These are phyloP conservation scores for Orthosia gothica DNA, from an alignment of 2,888 invertebrate species.

Conservation along the genomic window DNA sequence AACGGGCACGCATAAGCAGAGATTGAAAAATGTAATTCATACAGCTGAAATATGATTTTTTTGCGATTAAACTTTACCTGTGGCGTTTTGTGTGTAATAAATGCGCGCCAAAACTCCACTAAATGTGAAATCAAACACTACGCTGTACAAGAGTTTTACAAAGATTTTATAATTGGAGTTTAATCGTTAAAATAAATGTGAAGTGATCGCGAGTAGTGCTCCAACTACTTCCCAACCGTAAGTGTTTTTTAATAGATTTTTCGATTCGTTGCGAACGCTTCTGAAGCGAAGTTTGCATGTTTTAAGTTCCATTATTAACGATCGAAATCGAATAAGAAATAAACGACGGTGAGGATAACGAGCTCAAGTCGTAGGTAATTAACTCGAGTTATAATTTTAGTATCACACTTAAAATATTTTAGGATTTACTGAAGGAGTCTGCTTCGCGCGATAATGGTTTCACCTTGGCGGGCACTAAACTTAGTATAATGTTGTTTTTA, in stretches of 20 bases:
- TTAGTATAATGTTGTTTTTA: constrained; percentile 10
- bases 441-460: constrained; percentile 14
- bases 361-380: constrained; percentile 19
- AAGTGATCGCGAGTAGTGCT: constrained; percentile 41
- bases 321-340: constrained; percentile 21
- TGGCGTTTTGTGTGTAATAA: constrained; percentile 42
- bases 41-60: constrained; percentile 54
- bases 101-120: constrained; percentile 26
- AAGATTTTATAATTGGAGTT: constrained; percentile 43
- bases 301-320: constrained; percentile 41
- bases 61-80: constrained; percentile 48
- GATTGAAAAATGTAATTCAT: constrained; percentile 74
- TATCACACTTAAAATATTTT: constrained; percentile 25
- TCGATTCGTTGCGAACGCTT: constrained; percentile 41
- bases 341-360: constrained; percentile 22
- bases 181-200: constrained; percentile 58
- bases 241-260: constrained; percentile 51
- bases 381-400: constrained; percentile 15
- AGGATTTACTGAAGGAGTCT: constrained; percentile 12
- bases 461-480: background rate
- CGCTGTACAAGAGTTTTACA: constrained; percentile 8
- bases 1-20: constrained; percentile 74
- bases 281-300: constrained; percentile 34
- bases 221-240: constrained; percentile 36
- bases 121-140: constrained; percentile 33